Conservation (phyloP, 1,140 invertebrate genomes). For the Pachypsylla venusta region DNA sequence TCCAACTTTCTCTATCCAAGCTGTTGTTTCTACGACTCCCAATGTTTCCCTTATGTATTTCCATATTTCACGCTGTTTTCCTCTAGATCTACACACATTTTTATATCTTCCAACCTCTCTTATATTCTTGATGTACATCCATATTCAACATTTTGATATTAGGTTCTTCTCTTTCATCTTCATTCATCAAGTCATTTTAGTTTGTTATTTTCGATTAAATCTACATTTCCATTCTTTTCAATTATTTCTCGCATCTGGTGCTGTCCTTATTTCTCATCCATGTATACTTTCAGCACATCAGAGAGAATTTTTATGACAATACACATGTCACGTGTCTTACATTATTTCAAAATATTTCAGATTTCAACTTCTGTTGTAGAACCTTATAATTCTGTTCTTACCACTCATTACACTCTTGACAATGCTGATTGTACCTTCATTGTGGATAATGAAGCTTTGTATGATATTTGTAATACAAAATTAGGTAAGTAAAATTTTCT, state of each 20-base stretch:
- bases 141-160: too few species aligned
- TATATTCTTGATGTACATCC: too few species aligned
- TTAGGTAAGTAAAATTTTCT: conserved; percentile 15
- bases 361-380: conserved; percentile 42
- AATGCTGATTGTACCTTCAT: conserved; percentile 67
- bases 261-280: background rate
- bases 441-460: conserved; percentile 77
- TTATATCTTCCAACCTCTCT: too few species aligned
- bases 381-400: conserved; percentile 69
- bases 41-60: too few species aligned
- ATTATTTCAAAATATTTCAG: conserved; percentile 34
- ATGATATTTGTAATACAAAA: conserved; percentile 42
- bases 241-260: background rate
- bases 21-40: too few species aligned
- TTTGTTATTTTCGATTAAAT: background rate
- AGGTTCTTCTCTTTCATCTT: too few species aligned
- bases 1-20: too few species aligned
- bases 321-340: background rate
- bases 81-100: too few species aligned
- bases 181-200: background rate
- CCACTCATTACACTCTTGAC: conserved; percentile 57
- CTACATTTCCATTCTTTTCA: background rate
- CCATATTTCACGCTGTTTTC: too few species aligned
- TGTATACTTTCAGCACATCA: background rate
- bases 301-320: background rate